Conservation (phyloP, 2,888 invertebrate genomes). For the Tuberolachnus salignus region DNA sequence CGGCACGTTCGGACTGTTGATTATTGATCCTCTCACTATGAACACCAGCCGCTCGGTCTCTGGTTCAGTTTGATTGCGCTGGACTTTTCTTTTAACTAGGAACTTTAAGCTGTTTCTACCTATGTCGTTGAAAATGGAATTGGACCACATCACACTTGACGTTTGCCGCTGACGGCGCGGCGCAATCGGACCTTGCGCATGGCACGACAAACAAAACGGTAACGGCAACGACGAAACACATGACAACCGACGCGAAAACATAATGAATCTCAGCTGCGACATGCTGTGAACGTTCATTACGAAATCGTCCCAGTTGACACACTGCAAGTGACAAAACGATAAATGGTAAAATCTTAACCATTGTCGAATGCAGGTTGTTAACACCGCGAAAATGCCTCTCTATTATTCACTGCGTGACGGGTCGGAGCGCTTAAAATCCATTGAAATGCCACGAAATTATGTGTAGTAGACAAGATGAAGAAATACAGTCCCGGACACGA, state of each 20-base stretch:
- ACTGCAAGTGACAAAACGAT: no score
- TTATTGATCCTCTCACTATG: slow-evolving; percentile 43
- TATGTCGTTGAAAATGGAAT: slow-evolving; percentile 32
- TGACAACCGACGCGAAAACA: slow-evolving; percentile 19
- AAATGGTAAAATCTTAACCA: no score
- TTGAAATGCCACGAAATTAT: no score
- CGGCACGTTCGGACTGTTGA: slow-evolving; percentile 39
- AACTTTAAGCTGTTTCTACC: no score
- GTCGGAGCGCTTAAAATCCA: no score
- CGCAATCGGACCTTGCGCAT: slow-evolving; percentile 30
- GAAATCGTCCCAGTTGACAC: slow-evolving; percentile 6
- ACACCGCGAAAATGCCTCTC: no score
- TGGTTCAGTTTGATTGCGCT: slow-evolving; percentile 38
- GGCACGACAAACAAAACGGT: slow-evolving; percentile 25
- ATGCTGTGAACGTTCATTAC: slow-evolving; percentile 30
- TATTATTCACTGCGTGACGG: no score
- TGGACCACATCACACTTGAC: not conserved
- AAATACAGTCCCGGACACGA: no score
- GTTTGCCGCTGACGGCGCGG: slow-evolving; percentile 10
- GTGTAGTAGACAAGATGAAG: no score
- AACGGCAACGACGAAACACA: slow-evolving; percentile 29
- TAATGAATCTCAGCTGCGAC: slow-evolving; percentile 25
- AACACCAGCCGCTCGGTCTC: slow-evolving; percentile 28
- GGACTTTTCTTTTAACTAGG: slow-evolving; percentile 25
- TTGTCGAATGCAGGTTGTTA: no score